phyloP scores from a whole-genome alignment of 1,140 invertebrate genomes.

The Stegodyphus mimosarum region DNA sequence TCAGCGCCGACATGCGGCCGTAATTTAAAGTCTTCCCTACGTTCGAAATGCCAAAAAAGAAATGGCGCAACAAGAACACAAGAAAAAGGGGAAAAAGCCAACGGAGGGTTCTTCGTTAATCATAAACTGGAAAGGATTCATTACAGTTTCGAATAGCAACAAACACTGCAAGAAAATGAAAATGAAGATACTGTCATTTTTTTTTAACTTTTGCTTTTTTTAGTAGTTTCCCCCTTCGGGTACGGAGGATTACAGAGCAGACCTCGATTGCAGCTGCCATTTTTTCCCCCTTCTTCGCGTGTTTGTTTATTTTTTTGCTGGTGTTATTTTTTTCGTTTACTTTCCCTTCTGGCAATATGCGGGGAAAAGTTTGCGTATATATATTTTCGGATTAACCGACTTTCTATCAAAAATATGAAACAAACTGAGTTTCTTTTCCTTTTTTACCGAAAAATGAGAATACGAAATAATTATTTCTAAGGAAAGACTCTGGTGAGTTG shows the following conservation, averaged over 20 bases:
- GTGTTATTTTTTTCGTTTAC: background rate
- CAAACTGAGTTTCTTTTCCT: constrained; percentile 6
- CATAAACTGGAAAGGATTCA: constrained; percentile 58
- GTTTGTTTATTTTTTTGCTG: no score
- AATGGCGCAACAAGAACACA: constrained; percentile 19
- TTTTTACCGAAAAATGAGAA: constrained; percentile 53
- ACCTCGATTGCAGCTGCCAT: constrained; percentile 46
- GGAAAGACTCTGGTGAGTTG: background rate
- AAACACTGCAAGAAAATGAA: constrained; percentile 59
- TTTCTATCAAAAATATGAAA: constrained; percentile 59
- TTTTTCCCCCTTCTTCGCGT: background rate
- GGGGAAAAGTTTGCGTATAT: constrained; percentile 44
- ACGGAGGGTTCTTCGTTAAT: constrained; percentile 43
- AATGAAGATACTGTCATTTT: constrained; percentile 56
- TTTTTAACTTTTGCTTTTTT: constrained; percentile 18
- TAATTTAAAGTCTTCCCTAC: constrained; percentile 49
- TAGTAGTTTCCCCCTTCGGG: constrained; percentile 35
- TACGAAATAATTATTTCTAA: constrained; percentile 55
- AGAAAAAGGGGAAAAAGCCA: constrained; percentile 10
- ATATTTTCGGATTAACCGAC: constrained; percentile 55
- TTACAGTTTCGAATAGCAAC: constrained; percentile 47
- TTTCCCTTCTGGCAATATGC: background rate
- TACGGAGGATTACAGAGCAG: constrained; percentile 48
- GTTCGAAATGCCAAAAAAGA: background rate
- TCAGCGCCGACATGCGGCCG: constrained; percentile 53